A percentile compares a stretch with the other conserved stretches of the same genome.
phyloP scores from a whole-genome alignment of 1,140 invertebrate genomes.

The Cardiocondyla obscurior region DNA sequence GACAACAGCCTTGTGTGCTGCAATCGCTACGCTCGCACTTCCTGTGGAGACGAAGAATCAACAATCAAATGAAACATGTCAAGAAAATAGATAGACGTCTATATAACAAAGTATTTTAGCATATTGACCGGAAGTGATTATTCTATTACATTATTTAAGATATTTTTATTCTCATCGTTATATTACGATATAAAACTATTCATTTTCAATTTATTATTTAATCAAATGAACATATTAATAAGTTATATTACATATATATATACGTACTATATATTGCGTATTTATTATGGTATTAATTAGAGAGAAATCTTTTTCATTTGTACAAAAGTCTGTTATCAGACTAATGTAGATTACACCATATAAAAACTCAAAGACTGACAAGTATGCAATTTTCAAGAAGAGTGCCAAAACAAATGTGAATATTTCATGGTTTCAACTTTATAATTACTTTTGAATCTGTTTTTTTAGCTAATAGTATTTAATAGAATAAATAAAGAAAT shows the following conservation, averaged over 20 bases:
- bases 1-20: constrained; percentile 89
- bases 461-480: not conserved
- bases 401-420: constrained; percentile 60
- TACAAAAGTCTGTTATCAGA: not conserved
- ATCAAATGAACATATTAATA: not conserved
- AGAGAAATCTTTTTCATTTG: not conserved
- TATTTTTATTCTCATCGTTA: constrained; percentile 24
- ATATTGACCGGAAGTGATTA: constrained; percentile 4
- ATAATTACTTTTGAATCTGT: constrained; percentile 14
- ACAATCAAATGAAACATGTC: constrained; percentile 85
- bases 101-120: constrained; percentile 11
- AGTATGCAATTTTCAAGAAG: constrained; percentile 35
- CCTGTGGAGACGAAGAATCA: constrained; percentile 92
- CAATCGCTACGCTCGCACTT: constrained; percentile 89
- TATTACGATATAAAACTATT: constrained; percentile 11
- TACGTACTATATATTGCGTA: too few species aligned
- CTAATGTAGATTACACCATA: not conserved
- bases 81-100: constrained; percentile 49
- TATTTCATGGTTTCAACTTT: not conserved
- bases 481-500: not conserved
- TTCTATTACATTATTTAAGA: not conserved
- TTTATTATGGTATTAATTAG: constrained; percentile 10
- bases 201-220: constrained; percentile 20
- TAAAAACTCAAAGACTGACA: constrained; percentile 62
- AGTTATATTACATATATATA: not conserved